These are phyloP conservation scores for Spodoptera picta DNA, from an alignment of 2,888 invertebrate species.

Conservation along the genomic window DNA sequence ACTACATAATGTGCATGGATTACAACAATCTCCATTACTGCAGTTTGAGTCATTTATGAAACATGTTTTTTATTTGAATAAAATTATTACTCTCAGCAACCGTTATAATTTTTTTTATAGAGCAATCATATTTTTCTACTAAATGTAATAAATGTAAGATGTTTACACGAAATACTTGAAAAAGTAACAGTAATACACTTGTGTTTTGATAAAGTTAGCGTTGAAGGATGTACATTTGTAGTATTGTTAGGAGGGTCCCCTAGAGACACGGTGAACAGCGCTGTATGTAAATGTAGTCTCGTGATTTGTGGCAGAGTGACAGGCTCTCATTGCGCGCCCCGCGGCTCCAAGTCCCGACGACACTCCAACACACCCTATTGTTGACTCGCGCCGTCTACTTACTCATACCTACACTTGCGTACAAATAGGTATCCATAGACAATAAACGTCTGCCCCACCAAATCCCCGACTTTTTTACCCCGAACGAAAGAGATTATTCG, in stretches of 20 bases:
- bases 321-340: slow-evolving; percentile 70
- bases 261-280: slow-evolving; percentile 56
- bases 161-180: background rate
- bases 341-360: slow-evolving; percentile 62
- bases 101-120: too few relatives aligned
- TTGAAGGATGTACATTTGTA: slow-evolving; percentile 46
- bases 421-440: slow-evolving; percentile 34
- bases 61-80: too few relatives aligned
- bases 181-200: background rate
- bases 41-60: too few relatives aligned
- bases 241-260: slow-evolving; percentile 51
- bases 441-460: slow-evolving; percentile 37
- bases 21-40: too few relatives aligned
- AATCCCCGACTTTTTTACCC: slow-evolving; percentile 29
- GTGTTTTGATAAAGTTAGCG: slow-evolving; percentile 34
- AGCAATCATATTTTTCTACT: too few relatives aligned
- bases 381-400: slow-evolving; percentile 57
- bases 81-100: too few relatives aligned
- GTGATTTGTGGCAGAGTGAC: slow-evolving; percentile 77
- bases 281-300: slow-evolving; percentile 61
- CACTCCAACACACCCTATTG: slow-evolving; percentile 68
- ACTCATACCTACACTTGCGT: slow-evolving; percentile 35
- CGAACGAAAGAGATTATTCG: slow-evolving; percentile 23
- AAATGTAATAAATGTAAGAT: too few relatives aligned
- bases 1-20: slow-evolving; percentile 1